phyloP scores from a whole-genome alignment of 2,113 vertebrate species.

The Protobothrops flavoviridis region DNA sequence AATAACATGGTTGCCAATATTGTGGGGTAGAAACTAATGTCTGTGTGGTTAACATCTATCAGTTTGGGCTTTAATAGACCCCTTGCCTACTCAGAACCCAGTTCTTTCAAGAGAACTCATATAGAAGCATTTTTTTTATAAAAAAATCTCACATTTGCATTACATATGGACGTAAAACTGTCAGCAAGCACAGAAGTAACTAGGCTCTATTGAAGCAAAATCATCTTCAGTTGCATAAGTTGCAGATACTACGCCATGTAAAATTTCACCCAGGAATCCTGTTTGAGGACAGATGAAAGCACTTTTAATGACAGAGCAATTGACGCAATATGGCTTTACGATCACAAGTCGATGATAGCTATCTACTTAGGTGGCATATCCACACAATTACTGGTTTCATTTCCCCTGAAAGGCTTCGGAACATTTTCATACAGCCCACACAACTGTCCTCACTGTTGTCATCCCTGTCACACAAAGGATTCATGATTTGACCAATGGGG shows the following conservation, averaged over 20 bases:
- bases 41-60: neutral
- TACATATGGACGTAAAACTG: neutral
- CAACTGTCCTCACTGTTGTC: neutral
- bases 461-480: neutral
- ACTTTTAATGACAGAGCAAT: neutral
- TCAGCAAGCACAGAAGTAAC: neutral
- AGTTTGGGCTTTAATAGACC: neutral
- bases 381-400: neutral
- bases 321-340: neutral
- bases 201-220: neutral
- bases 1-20: neutral
- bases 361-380: neutral
- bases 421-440: neutral
- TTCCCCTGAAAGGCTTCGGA: neutral
- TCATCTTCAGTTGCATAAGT: neutral
- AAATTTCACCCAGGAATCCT: neutral
- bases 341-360: neutral
- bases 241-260: neutral
- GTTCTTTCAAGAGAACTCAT: neutral
- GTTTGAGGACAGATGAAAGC: neutral
- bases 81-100: neutral
- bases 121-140: neutral
- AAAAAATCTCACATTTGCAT: neutral
- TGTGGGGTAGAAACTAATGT: neutral
- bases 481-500: neutral